Evolutionary conservation across 2,888 invertebrate genomes (phyloP), one percentile per base, ranked within the genome.

Genomic region (Torymus tubicola): DNA sequence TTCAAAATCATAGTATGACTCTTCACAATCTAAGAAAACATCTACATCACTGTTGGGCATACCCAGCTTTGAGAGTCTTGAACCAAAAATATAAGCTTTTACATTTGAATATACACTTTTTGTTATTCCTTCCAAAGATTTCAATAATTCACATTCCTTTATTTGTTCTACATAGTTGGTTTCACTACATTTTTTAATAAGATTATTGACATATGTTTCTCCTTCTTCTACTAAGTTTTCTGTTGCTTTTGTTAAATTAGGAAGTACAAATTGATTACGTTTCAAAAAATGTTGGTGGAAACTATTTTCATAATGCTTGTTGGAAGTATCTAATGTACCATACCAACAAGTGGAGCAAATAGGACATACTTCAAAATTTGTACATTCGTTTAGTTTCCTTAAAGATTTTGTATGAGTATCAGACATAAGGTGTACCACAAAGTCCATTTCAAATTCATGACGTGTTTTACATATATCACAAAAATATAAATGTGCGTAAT

Each of bases 21-120:
- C 87, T 89, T 84, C 24, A 53, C 85, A 88, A 73, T 90, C 88
- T 69, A 90, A 81, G 81, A 86, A 90, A 68, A 90, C 80, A 68
- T 90, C 88, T 61, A 89, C 61, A 79, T 90, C 88, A 53, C 89
- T 89, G 2, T 85, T 81, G 16, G 68, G 31, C n/a, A 84, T 78
- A 5, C 92, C 93, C 42, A 94, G 87, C 1, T 93, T 93, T 31
- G 92, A 92, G 0, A 93, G 88, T 60, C 93, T 91, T 0, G 94
- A 94, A 8, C 94, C 94, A 87, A 94, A 94, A 16, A 92, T 91
- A 86, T 93, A 91, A 8, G 92, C 90, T 84, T 92, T 91, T 0
- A 85, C 86, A 1, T 75, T 18, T 2, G 85, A 3, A 24, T 24
- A 86, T 14, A 65, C 21, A 0, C 53, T 12, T 61, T 69, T 78